Base-by-base conservation (phyloP, 2,888 invertebrate species). In the Limnephilus marmoratus region DNA sequence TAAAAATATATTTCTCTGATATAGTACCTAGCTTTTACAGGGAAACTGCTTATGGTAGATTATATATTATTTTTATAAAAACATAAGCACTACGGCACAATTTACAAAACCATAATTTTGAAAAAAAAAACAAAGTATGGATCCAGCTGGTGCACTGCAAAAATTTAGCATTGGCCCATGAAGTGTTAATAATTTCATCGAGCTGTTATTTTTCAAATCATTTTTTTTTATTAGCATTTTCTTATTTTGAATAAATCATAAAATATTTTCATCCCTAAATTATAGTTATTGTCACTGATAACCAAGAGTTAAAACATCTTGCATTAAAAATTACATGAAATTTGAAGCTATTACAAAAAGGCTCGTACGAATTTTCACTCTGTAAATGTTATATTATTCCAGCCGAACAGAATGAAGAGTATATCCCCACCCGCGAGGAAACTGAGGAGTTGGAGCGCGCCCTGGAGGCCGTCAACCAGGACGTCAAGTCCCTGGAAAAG, bases 391-490 rank as follows among this genome's bases (percentile, higher is more conserved):
- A 68, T 68, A n/a, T n/a, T 9, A 68, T 68, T 87, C 15, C 94
- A 97, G 97, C 97, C 94, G 97, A 97, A 94, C 97, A 97, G 95
- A 97, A 97, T 94, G 97, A 97, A n/a, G 97, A 97, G 94, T 97
- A 97, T 94, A 97, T 97, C 94, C 97, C 97, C 81, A 97, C 97
- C 89, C 96, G 97, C 94, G 98, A 98, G 94, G 98, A 99, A 95
- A 97, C 98, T 80, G 98, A 98, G 94, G 98, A 98, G 95, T 95
- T 99, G 94, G 98, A 98, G 94, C 97, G 98, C 93, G 98, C 98
- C 13, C 95, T 99, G 93, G 98, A 98, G 94, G 97, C 97, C 88
- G 98, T 98, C 85, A 97, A 98, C 94, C 97, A 97, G 94, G 97
- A 97, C 94, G 97, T 97, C 34, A 97, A 97, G 95, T 97, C 97